phyloP scores from a whole-genome alignment of 2,797 vertebrate species.

The Psittacula echo region DNA sequence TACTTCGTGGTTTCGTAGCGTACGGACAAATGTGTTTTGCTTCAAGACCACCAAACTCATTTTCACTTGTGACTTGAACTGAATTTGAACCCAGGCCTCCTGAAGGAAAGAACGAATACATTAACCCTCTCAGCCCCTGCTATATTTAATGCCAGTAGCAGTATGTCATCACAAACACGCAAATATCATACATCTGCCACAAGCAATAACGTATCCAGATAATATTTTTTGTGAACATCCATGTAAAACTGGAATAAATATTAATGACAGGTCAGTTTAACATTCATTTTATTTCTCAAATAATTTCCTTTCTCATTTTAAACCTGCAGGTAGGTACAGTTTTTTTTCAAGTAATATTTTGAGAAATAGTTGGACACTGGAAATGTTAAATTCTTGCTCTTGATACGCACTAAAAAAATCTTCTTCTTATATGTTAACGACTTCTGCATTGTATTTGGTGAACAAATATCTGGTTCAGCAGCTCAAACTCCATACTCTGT shows the following conservation, averaged over 20 bases:
- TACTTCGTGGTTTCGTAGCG: not conserved
- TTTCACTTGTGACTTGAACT: slow-evolving; percentile 21
- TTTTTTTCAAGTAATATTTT: not conserved
- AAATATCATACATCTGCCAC: rapidly evolving
- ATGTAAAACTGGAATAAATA: not conserved
- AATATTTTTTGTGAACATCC: not conserved
- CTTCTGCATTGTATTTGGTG: not conserved
- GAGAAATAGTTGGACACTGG: not conserved
- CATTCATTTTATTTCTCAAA: not conserved
- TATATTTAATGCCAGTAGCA: not conserved
- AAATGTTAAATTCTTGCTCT: not conserved
- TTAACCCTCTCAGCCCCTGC: not conserved
- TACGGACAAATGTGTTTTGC: not conserved
- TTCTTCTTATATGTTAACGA: not conserved
- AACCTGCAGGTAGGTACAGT: not conserved
- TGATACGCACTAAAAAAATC: not conserved
- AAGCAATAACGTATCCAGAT: no score
- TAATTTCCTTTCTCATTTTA: not conserved
- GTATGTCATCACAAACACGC: not conserved
- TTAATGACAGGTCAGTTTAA: not conserved
- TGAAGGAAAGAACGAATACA: not conserved
- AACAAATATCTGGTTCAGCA: not conserved
- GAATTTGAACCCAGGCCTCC: not conserved
- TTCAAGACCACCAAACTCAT: not conserved
- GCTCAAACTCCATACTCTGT: not conserved